phyloP scores from a whole-genome alignment of 1,140 invertebrate species.

The Radopholus similis region DNA sequence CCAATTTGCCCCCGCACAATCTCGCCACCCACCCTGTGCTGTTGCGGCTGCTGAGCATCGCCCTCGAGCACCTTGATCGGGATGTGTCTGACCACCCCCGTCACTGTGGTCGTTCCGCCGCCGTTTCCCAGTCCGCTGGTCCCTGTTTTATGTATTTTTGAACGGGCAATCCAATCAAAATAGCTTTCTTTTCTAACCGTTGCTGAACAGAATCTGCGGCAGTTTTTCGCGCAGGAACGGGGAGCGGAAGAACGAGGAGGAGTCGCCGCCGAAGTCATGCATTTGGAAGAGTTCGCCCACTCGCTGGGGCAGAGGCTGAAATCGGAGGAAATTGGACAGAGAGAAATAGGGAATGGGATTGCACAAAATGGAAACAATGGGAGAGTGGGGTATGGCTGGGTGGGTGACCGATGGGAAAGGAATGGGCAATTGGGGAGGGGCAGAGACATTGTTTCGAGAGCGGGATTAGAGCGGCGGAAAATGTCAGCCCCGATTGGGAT shows the following conservation, averaged over 20 bases:
- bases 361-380: too few species aligned
- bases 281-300: conserved; percentile 31
- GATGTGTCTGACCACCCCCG: background rate
- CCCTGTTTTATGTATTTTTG: background rate
- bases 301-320: conserved; percentile 7
- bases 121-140: background rate
- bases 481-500: too few species aligned
- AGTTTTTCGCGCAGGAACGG: conserved; percentile 24
- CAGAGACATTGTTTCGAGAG: too few species aligned
- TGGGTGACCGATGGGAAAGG: background rate
- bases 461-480: too few species aligned
- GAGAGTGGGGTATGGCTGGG: background rate
- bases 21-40: background rate
- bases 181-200: background rate
- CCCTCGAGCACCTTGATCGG: background rate
- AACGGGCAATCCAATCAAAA: background rate
- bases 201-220: conserved; percentile 20
- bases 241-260: conserved; percentile 23
- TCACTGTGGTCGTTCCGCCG: too few species aligned
- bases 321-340: too few species aligned
- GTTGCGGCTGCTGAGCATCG: background rate
- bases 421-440: background rate
- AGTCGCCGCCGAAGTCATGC: conserved; percentile 17
- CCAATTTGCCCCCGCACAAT: too few species aligned
- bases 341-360: too few species aligned